A percentile compares a stretch with the other conserved stretches of the same genome.
Evolutionary conservation across 1,140 invertebrate species (phyloP).

Genomic region (Magallana angulata): DNA sequence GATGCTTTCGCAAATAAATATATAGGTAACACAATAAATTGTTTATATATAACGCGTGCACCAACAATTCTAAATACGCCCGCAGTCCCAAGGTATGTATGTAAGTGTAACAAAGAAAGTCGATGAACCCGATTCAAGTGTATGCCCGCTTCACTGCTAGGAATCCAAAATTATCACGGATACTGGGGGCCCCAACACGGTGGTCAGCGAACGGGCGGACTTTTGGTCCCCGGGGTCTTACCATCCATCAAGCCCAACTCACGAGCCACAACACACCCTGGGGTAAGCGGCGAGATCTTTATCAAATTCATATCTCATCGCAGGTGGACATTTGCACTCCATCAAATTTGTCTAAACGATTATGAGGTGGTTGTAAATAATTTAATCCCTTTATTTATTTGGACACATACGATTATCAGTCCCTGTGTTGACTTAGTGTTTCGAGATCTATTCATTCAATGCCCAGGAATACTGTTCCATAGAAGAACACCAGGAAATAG

Average conservation of each 20-base stretch:
- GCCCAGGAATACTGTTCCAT: too few species aligned
- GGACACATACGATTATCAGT: neutral
- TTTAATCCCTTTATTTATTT: conserved; percentile 14
- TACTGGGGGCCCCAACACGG: neutral
- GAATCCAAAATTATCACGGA: neutral
- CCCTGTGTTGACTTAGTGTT: neutral
- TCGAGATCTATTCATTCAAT: too few species aligned
- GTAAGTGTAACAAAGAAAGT: conserved; percentile 1
- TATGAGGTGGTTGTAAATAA: conserved; percentile 28
- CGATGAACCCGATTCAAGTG: neutral
- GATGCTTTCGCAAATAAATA: neutral
- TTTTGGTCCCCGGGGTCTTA: neutral
- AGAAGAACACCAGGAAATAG: neutral
- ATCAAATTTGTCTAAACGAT: conserved; percentile 34
- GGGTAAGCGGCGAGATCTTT: neutral
- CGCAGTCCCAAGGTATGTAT: neutral
- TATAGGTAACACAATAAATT: neutral
- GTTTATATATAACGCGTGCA: neutral
- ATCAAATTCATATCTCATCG: conserved; percentile 20
- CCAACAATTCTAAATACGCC: neutral
- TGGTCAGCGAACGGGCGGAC: conserved; percentile 1
- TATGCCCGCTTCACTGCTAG: neutral
- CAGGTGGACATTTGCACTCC: conserved; percentile 24
- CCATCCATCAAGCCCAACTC: conserved; percentile 5
- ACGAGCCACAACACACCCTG: conserved; percentile 21